These are phyloP conservation scores for Phalacrocorax aristotelis DNA, from an alignment of 2,113 vertebrate genomes.

Conservation along the genomic window DNA sequence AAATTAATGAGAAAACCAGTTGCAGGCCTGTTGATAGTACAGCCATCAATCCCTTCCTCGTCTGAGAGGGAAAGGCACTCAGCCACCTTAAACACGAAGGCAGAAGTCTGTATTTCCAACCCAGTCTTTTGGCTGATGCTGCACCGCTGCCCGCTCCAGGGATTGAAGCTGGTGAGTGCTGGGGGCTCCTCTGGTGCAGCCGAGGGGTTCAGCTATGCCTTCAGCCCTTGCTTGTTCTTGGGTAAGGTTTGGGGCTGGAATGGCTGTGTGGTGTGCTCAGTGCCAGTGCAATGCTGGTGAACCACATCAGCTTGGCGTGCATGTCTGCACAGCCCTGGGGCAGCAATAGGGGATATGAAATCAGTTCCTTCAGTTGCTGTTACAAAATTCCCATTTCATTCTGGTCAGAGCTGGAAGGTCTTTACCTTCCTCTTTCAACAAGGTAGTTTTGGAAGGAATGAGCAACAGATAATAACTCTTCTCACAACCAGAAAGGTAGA, in stretches of 20 bases:
- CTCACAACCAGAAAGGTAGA: neutral
- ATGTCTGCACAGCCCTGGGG: neutral
- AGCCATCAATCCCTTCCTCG: neutral
- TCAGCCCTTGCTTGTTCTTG: neutral
- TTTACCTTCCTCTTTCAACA: neutral
- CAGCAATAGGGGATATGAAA: neutral
- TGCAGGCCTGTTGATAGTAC: neutral
- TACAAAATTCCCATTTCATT: neutral
- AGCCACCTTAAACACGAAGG: neutral
- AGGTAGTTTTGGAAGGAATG: neutral
- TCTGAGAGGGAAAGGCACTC: rapidly evolving
- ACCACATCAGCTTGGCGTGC: neutral
- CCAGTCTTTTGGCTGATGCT: neutral
- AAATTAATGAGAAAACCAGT: neutral
- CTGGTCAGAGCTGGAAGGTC: too few species aligned
- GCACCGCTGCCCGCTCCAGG: rapidly evolving
- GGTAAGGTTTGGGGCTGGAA: neutral
- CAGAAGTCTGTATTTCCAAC: neutral
- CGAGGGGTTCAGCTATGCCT: neutral
- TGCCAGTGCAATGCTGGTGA: neutral
- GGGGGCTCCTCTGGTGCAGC: neutral
- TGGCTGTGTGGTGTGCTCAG: too few species aligned
- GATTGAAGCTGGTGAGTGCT: neutral
- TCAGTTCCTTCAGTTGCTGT: neutral
- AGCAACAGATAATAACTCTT: neutral